Percentiles rank a stretch among this genome's conserved stretches.
Conservation (phyloP, 53 echinoderm and acorn worm species). For the Holothuria leucospilota region DNA sequence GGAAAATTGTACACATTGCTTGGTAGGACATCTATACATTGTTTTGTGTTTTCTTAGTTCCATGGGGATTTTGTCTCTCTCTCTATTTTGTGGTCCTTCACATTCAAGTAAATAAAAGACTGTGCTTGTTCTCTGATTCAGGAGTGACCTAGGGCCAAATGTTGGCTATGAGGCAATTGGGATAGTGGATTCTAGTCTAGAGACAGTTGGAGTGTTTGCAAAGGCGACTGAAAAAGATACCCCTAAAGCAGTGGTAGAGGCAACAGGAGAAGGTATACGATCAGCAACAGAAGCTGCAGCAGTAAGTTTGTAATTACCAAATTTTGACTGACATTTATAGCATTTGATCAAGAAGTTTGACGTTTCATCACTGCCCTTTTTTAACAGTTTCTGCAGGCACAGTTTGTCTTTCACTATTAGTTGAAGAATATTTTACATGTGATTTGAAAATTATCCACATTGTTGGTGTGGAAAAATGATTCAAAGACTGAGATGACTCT, state of each 20-base stretch:
- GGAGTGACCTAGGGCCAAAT: constrained; percentile 98
- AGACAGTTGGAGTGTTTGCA: constrained; percentile 95
- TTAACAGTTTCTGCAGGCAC: too few species aligned
- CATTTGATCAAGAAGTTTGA: too few species aligned
- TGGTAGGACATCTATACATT: not conserved
- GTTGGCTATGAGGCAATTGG: constrained; percentile 99
- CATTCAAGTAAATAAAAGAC: not conserved
- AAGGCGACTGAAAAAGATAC: constrained; percentile 94
- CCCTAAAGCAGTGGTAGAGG: constrained; percentile 94
- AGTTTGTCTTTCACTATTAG: too few species aligned
- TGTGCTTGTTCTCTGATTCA: constrained; percentile 20
- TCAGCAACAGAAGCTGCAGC: constrained; percentile 80
- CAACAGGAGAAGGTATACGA: constrained; percentile 88
- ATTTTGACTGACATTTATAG: too few species aligned
- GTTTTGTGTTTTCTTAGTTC: too few species aligned
- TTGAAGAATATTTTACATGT: too few species aligned
- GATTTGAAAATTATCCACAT: too few species aligned
- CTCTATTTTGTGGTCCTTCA: not conserved
- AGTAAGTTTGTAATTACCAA: too few species aligned
- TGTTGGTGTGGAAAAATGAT: too few species aligned
- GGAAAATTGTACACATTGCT: not conserved
- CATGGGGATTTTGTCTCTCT: not conserved
- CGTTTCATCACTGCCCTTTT: too few species aligned
- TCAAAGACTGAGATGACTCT: too few species aligned
- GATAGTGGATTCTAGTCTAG: constrained; percentile 89